phyloP scores from a whole-genome alignment of 2,888 invertebrate species.

The Phania funesta region DNA sequence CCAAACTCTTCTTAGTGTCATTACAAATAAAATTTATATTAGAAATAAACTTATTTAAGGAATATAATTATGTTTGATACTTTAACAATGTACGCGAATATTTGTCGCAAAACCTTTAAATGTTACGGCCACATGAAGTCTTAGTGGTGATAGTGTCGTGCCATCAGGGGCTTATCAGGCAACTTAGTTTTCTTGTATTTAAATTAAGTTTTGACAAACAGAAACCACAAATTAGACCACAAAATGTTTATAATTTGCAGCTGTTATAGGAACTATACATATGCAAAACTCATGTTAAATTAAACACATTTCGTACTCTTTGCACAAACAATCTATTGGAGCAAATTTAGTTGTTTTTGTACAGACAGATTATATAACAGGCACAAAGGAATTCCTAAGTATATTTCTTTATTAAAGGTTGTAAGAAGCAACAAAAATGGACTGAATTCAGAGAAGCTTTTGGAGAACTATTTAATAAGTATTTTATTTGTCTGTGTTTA shows the following conservation, averaged over 20 bases:
- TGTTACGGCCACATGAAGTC: conserved; percentile 2
- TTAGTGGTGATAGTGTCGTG: background rate
- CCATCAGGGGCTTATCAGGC: conserved; percentile 39
- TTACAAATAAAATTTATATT: too few species aligned
- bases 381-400: conserved; percentile 3
- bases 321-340: conserved; percentile 41
- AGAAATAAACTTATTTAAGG: background rate
- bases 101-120: conserved; percentile 5
- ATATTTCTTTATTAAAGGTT: conserved; percentile 43
- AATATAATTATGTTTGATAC: background rate
- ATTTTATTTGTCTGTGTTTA: too few species aligned
- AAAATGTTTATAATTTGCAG: conserved; percentile 64
- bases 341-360: conserved; percentile 48
- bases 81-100: background rate
- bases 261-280: conserved; percentile 19
- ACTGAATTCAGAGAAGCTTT: background rate
- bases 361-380: background rate
- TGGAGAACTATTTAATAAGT: background rate
- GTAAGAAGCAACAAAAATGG: background rate
- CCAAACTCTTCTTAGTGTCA: too few species aligned
- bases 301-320: conserved; percentile 30
- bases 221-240: conserved; percentile 64
- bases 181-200: conserved; percentile 53
- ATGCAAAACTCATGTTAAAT: conserved; percentile 5
- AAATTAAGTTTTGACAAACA: conserved; percentile 61